Percentiles rank a stretch among this genome's conserved stretches.
phyloP scores from a whole-genome alignment of 2,888 invertebrate genomes.

The Trilocha varians region DNA sequence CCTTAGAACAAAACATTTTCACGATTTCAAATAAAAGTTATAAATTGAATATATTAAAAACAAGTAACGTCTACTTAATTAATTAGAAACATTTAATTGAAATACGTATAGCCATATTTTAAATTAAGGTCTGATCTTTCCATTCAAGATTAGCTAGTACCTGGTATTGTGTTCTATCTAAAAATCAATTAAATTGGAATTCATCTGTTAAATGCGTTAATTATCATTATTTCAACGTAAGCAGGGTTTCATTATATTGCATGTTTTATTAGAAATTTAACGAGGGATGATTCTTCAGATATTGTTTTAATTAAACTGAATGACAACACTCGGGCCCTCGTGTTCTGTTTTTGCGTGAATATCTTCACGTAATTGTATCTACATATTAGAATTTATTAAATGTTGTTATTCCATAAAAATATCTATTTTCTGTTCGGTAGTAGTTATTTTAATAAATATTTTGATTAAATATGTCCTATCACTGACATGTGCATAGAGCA shows the following conservation, averaged over 20 bases:
- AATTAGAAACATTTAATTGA: constrained; percentile 14
- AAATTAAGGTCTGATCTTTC: background rate
- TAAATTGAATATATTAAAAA: background rate
- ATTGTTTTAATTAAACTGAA: background rate
- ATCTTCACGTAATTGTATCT: constrained; percentile 1
- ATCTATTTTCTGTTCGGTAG: background rate
- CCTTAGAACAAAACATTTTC: too few species aligned
- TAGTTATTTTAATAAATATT: background rate
- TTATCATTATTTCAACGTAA: background rate
- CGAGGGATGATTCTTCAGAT: background rate
- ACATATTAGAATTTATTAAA: background rate
- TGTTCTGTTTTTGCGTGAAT: constrained; percentile 2
- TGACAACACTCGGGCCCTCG: background rate
- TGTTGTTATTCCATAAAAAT: background rate
- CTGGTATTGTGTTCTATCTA: constrained; percentile 5
- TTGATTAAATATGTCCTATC: background rate
- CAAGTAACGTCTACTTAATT: background rate
- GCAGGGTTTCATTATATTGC: constrained; percentile 5
- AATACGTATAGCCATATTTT: constrained; percentile 9
- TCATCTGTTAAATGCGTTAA: background rate
- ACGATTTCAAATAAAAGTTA: too few species aligned
- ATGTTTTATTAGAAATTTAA: background rate
- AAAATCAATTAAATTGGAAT: background rate
- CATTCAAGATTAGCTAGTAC: constrained; percentile 5
- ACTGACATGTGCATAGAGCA: background rate